Evolutionary conservation across 2,797 vertebrate species (phyloP).

Genomic region (Acipenser oxyrinchus): DNA sequence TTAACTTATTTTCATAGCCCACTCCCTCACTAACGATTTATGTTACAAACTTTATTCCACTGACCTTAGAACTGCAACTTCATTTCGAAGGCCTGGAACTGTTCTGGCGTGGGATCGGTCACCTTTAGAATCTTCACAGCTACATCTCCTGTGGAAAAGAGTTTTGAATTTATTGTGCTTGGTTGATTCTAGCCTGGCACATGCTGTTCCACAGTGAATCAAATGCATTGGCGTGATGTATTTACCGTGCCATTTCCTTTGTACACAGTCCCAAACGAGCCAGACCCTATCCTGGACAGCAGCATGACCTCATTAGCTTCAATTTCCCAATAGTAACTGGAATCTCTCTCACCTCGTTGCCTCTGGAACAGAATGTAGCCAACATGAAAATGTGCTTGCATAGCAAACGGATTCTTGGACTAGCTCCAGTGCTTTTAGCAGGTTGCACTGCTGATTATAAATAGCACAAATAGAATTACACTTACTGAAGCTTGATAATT

Average conservation of each 20-base stretch:
- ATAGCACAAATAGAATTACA: no score
- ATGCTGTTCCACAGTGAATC: no score
- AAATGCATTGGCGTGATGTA: neutral
- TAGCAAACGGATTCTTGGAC: no score
- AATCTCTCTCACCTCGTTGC: constrained; percentile 89
- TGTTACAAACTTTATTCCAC: constrained; percentile 9
- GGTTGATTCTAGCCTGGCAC: no score
- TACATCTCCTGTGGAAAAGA: constrained; percentile 72
- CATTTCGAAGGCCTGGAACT: constrained; percentile 96
- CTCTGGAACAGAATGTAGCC: constrained; percentile 56
- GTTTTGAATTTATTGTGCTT: no score
- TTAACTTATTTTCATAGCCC: no score
- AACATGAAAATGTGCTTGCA: no score
- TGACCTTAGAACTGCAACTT: constrained; percentile 91
- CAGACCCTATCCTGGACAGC: constrained; percentile 85
- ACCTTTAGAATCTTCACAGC: constrained; percentile 97
- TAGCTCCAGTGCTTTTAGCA: no score
- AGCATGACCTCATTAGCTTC: constrained; percentile 90
- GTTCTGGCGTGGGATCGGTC: constrained; percentile 89
- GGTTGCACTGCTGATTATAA: no score
- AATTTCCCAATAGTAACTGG: constrained; percentile 98
- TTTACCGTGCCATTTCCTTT: constrained; percentile 98
- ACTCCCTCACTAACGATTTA: no score
- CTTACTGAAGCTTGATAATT: no score
- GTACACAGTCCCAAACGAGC: constrained; percentile 95